These are phyloP conservation scores for Poecile atricapillus DNA, from an alignment of 2,113 vertebrate genomes.

Conservation along the genomic window DNA sequence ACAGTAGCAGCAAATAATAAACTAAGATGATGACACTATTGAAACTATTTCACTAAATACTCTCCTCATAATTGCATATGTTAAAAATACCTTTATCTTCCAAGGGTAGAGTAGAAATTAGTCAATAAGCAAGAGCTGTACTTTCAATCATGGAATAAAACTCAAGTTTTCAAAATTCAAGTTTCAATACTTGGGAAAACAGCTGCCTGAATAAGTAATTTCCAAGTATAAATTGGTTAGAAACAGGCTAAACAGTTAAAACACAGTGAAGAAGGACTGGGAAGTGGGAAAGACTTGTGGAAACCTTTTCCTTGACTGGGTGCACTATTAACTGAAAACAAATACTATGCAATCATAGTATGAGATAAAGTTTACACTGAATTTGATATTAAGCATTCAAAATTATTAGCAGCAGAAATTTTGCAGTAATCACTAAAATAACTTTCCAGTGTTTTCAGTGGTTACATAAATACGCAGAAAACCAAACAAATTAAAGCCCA, in stretches of 20 bases:
- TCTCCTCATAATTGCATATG: background rate
- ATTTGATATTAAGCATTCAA: background rate
- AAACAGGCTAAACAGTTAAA: background rate
- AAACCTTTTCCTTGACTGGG: background rate
- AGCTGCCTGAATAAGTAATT: background rate
- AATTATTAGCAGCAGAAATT: background rate
- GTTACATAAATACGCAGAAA: background rate
- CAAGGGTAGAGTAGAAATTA: background rate
- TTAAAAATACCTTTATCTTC: background rate
- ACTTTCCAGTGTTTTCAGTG: background rate
- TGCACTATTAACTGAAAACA: background rate
- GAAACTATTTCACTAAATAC: background rate
- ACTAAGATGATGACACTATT: background rate
- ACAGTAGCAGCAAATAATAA: background rate
- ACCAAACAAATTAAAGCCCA: background rate
- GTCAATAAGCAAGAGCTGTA: background rate
- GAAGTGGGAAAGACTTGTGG: background rate
- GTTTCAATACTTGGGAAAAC: background rate
- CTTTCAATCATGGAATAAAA: background rate
- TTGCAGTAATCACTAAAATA: background rate
- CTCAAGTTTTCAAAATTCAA: background rate
- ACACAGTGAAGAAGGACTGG: background rate
- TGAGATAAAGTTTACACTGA: background rate
- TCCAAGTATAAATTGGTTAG: background rate
- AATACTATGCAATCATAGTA: background rate